Evolutionary conservation across 35 echinoderm and acorn worm genomes (phyloP), one percentile per base, ranked within the genome.

Genomic region (Lytechinus pictus): DNA sequence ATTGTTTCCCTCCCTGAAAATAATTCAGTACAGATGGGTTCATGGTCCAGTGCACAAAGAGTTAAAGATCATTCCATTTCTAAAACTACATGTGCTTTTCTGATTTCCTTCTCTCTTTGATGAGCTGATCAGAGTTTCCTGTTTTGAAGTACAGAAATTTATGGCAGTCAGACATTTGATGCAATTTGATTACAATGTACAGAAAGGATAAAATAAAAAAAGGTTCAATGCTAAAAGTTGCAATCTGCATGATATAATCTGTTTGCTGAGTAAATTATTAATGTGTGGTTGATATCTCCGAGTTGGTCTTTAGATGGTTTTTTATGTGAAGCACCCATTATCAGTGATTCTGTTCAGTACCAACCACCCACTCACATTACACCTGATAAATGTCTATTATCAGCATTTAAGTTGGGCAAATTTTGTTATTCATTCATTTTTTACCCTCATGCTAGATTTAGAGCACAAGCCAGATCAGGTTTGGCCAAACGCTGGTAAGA

Each of bases 401-500:
- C 16, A 16, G 10, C 2, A 16, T 16, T 60, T 16, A 60, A 60
- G 10, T 60, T 60, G 10, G 5, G 57, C 10, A 60, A 60, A 60
- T 60, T 9, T 60, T 60, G 57, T 16, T 60, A 60, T 60, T 10
- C 16, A 12, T 10, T 60, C 16, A 16, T 16, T 3, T 16, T 79
- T 79, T 10, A 24, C 9, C 13, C 53, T 93, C 92, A 27, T 10
- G 4, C 13, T 92, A 99, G 98, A 99, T 89, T 57, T 99, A 57
- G 98, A 99, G 93, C 96, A 96, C 86, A 99, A 99, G 89, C 97
- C 98, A 27, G 97, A 99, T 56, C 54, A 96, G 55, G 94, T 99
- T 13, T 96, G 97, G 97, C 98, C 98, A 28, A 96, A 96, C 94
- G 95, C 96, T 54, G 94, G 95, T 94, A 91, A 92, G 21, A 91